These are phyloP conservation scores for Aleadryas rufinucha DNA, from an alignment of 2,113 vertebrate genomes.

Conservation along the genomic window DNA sequence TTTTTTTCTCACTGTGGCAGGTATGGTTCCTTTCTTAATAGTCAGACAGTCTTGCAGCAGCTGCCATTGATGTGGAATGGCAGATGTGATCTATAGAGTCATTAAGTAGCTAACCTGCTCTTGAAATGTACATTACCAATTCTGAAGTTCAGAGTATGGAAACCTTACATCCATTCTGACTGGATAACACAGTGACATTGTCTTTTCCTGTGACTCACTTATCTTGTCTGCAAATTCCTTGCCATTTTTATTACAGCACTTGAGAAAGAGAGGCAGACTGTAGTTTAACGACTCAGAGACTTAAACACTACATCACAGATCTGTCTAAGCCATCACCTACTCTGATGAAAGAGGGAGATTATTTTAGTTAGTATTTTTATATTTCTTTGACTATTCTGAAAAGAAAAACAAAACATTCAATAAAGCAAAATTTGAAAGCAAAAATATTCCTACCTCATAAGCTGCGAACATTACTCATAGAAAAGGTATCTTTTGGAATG, in stretches of 20 bases:
- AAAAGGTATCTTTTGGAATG: background rate
- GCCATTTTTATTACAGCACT: background rate
- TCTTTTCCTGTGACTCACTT: background rate
- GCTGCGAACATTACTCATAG: fast-evolving
- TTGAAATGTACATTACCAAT: background rate
- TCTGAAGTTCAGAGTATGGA: background rate
- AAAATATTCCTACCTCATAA: background rate
- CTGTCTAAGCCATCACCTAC: background rate
- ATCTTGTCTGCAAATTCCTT: background rate
- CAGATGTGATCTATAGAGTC: background rate
- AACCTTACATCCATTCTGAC: background rate
- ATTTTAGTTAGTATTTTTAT: background rate
- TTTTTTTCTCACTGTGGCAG: background rate
- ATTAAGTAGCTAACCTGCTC: background rate
- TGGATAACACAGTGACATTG: background rate
- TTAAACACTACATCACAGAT: background rate
- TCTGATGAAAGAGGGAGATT: background rate
- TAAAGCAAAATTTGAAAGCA: background rate
- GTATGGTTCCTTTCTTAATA: background rate
- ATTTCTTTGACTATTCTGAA: background rate
- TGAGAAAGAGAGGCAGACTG: background rate
- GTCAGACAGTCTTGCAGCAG: background rate
- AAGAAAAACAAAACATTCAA: background rate
- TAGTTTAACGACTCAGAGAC: background rate
- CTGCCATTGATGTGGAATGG: background rate